These are phyloP conservation scores for Cylas formicarius DNA, from an alignment of 1,140 invertebrate species.

Conservation along the genomic window DNA sequence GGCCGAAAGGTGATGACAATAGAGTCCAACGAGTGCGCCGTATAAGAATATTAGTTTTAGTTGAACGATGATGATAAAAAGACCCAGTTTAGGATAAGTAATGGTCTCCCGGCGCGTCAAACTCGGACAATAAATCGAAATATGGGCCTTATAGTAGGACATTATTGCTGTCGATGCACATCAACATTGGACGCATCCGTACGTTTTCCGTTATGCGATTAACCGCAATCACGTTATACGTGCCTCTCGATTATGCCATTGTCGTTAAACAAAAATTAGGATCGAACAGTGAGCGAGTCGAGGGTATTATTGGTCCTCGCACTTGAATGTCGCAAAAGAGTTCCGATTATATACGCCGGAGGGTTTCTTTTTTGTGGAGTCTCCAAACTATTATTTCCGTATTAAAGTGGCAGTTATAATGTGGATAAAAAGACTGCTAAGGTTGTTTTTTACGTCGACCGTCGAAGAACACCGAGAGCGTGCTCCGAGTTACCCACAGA, in stretches of 20 bases:
- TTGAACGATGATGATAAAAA: constrained; percentile 35
- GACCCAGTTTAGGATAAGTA: constrained; percentile 42
- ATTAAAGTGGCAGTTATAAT: too few relatives aligned
- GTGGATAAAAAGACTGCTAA: too few relatives aligned
- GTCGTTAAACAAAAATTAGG: constrained; percentile 39
- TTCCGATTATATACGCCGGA: too few relatives aligned
- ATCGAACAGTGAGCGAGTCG: too few relatives aligned
- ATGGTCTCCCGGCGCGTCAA: constrained; percentile 35
- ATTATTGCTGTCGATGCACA: constrained; percentile 31
- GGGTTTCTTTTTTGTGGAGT: too few relatives aligned
- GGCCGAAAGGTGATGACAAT: constrained; percentile 27
- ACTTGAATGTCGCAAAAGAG: too few relatives aligned
- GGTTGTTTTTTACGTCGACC: too few relatives aligned
- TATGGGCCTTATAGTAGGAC: constrained; percentile 18
- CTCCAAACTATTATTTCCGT: too few relatives aligned
- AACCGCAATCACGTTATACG: constrained; percentile 41
- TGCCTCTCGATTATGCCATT: constrained; percentile 30
- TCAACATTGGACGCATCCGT: constrained; percentile 37
- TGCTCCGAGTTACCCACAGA: too few relatives aligned
- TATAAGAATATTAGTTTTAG: constrained; percentile 38
- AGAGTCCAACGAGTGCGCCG: constrained; percentile 21
- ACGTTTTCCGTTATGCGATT: constrained; percentile 41
- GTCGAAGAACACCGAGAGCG: too few relatives aligned
- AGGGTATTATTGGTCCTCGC: too few relatives aligned
- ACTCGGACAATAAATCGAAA: constrained; percentile 29